Evolutionary conservation across 2,888 invertebrate species (phyloP).

Genomic region (Synanthedon formicaeformis): DNA sequence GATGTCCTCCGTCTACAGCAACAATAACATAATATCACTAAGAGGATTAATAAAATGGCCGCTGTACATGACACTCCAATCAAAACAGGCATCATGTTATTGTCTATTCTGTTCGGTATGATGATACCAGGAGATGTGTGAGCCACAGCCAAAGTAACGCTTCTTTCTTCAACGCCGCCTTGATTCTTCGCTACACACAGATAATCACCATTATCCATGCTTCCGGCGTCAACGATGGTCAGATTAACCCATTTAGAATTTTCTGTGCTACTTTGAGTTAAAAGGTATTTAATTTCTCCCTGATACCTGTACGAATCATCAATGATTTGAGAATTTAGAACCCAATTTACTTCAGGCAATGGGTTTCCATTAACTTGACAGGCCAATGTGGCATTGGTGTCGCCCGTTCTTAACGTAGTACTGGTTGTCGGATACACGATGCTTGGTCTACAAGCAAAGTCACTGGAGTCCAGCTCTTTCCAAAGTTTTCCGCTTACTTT

Average conservation of each 20-base stretch:
- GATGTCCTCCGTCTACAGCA: slow-evolving; percentile 66
- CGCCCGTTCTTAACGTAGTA: slow-evolving; percentile 72
- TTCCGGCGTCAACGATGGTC: slow-evolving; percentile 73
- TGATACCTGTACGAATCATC: slow-evolving; percentile 64
- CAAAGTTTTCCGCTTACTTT: slow-evolving; percentile 77
- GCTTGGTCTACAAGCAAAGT: slow-evolving; percentile 86
- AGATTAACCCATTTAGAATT: slow-evolving; percentile 75
- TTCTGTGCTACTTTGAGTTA: slow-evolving; percentile 38
- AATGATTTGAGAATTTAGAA: slow-evolving; percentile 74
- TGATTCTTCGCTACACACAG: slow-evolving; percentile 85
- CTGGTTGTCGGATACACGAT: slow-evolving; percentile 74
- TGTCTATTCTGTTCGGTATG: slow-evolving; percentile 66
- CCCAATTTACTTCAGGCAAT: slow-evolving; percentile 81
- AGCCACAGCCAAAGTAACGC: slow-evolving; percentile 73
- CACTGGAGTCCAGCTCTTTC: slow-evolving; percentile 76
- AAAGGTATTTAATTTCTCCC: slow-evolving; percentile 60
- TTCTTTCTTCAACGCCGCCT: slow-evolving; percentile 83
- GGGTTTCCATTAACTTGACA: slow-evolving; percentile 84
- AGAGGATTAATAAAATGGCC: slow-evolving; percentile 61
- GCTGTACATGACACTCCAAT: slow-evolving; percentile 61
- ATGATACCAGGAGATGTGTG: slow-evolving; percentile 50
- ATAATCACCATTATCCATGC: slow-evolving; percentile 79
- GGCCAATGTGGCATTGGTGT: slow-evolving; percentile 76
- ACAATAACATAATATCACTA: slow-evolving; percentile 67
- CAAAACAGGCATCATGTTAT: slow-evolving; percentile 65